Conservation (phyloP, 2,113 vertebrate species). For the Amblyopsis rosae region DNA sequence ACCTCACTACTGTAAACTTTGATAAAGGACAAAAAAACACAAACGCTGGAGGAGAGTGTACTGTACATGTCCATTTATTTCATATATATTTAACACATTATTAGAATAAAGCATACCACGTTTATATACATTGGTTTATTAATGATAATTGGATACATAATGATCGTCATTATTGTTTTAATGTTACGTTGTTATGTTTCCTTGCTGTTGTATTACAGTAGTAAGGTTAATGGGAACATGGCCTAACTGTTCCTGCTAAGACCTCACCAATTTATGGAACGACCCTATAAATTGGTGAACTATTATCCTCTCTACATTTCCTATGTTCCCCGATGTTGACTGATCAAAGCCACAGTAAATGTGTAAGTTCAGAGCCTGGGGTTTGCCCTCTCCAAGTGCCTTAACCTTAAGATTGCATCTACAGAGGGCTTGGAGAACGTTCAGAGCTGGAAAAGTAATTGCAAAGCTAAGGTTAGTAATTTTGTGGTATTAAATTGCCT, state of each 20-base stretch:
- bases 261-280: conserved; percentile 2
- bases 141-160: conserved; percentile 13
- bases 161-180: conserved; percentile 1
- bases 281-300: conserved; percentile 28
- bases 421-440: conserved; percentile 61
- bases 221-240: conserved; percentile 10
- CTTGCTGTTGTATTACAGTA: conserved; percentile 12
- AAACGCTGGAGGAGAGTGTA: no score
- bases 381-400: conserved; percentile 58
- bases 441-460: conserved; percentile 79
- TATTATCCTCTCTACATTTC: conserved; percentile 42
- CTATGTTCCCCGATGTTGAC: conserved; percentile 35
- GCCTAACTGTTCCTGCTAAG: neutral
- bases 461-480: conserved; percentile 77
- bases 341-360: conserved; percentile 48
- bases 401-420: conserved; percentile 71
- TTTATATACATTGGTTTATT: neutral
- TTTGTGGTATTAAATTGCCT: conserved; percentile 80
- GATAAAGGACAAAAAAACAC: no score
- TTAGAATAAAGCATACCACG: neutral
- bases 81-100: no score
- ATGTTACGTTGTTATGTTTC: conserved; percentile 6
- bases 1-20: neutral
- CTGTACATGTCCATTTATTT: no score
- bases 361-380: conserved; percentile 56